phyloP scores from a whole-genome alignment of 2,113 vertebrate genomes.

The Phylloscopus trochilus region DNA sequence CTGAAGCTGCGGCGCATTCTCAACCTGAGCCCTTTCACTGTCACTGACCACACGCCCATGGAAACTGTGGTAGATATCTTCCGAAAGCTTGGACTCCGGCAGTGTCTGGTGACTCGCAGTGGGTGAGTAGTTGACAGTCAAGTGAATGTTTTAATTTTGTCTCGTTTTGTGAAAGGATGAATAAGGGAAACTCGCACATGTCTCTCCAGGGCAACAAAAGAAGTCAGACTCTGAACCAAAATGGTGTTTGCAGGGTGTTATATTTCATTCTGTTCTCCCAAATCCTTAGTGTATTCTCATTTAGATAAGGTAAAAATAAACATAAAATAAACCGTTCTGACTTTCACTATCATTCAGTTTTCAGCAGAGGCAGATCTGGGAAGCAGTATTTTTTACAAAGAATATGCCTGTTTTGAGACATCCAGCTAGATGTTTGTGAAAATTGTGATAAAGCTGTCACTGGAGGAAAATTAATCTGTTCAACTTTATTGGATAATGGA shows the following conservation, averaged over 20 bases:
- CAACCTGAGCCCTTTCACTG: conserved; percentile 98
- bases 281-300: background rate
- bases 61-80: conserved; percentile 99
- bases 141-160: background rate
- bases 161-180: background rate
- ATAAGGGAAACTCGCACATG: accelerated
- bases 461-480: background rate
- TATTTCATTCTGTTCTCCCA: background rate
- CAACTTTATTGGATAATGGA: background rate
- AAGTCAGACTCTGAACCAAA: background rate
- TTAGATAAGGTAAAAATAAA: background rate
- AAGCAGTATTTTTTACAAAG: background rate
- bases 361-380: conserved; percentile 52
- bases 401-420: conserved; percentile 1
- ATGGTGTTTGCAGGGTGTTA: background rate
- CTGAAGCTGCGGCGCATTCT: conserved; percentile 93
- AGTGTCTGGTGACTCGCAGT: conserved; percentile 95
- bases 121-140: conserved; percentile 76
- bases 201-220: background rate
- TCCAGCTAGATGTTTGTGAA: conserved; percentile 14
- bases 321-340: background rate
- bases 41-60: conserved; percentile 99
- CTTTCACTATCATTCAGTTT: conserved; percentile 11
- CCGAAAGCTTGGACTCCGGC: conserved; percentile 93
- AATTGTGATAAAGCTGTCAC: background rate